These are phyloP conservation scores for Drosophila eohydei DNA, from an alignment of 2,888 invertebrate genomes.

Conservation along the genomic window DNA sequence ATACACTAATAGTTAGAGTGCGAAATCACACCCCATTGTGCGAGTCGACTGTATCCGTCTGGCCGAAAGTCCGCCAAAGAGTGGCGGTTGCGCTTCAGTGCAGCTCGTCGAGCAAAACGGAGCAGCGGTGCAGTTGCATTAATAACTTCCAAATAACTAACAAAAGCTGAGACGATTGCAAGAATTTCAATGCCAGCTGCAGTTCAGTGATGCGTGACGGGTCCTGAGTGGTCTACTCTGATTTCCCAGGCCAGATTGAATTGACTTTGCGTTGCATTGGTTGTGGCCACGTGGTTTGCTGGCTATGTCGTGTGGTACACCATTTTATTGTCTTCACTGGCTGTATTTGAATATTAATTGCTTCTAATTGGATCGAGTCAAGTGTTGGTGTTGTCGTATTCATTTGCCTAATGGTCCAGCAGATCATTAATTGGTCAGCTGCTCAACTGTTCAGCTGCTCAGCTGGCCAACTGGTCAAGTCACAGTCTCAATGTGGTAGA, in stretches of 20 bases:
- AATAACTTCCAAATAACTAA: constrained; percentile 47
- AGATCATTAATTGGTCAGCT: constrained; percentile 26
- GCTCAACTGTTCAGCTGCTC: constrained; percentile 21
- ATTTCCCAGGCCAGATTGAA: constrained; percentile 27
- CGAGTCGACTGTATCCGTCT: constrained; percentile 56
- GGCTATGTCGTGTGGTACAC: constrained; percentile 21
- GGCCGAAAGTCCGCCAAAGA: constrained; percentile 46
- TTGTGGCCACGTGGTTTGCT: neutral
- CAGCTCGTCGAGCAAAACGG: constrained; percentile 26
- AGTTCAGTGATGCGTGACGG: constrained; percentile 58
- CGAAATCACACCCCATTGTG: constrained; percentile 32
- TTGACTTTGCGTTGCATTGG: constrained; percentile 9
- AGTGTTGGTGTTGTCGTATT: constrained; percentile 49
- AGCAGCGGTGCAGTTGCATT: constrained; percentile 26
- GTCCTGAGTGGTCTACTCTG: constrained; percentile 38
- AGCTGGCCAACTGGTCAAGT: constrained; percentile 29
- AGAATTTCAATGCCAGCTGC: constrained; percentile 72
- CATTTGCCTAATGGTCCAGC: constrained; percentile 72
- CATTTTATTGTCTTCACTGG: constrained; percentile 56
- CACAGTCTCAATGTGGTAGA: constrained; percentile 36
- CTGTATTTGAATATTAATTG: constrained; percentile 67
- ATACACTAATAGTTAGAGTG: constrained; percentile 17
- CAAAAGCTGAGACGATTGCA: constrained; percentile 40
- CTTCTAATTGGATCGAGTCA: constrained; percentile 52
- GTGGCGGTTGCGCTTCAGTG: constrained; percentile 54